Conservation (phyloP, 2,888 invertebrate genomes). For the Hirudinaria manillensis region DNA sequence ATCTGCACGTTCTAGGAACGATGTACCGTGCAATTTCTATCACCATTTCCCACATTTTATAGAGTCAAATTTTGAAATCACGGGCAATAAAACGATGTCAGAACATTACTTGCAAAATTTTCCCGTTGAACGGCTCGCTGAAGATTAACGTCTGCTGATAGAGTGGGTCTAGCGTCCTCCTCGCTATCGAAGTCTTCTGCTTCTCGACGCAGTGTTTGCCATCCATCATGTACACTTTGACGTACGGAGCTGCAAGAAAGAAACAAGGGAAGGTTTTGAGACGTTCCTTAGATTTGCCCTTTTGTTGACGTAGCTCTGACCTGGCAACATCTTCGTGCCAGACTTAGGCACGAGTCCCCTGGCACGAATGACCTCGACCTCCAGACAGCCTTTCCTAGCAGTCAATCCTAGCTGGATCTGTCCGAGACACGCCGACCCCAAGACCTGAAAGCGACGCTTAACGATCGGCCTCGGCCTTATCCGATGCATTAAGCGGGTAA, state of each 20-base stretch:
- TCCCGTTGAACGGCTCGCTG: conserved; percentile 79
- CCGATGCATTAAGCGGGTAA: conserved; percentile 79
- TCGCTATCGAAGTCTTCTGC: conserved; percentile 87
- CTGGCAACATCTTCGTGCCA: conserved; percentile 64
- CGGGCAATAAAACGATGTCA: conserved; percentile 8
- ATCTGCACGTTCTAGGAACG: not conserved
- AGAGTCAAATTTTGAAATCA: not conserved
- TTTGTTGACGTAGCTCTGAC: conserved; percentile 28
- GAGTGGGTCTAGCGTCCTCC: conserved; percentile 88
- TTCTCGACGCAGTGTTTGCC: conserved; percentile 96
- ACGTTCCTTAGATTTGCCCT: not conserved
- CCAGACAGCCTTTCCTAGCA: conserved; percentile 88
- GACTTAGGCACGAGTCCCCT: conserved; percentile 80
- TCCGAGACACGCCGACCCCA: conserved; percentile 90
- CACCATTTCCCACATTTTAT: not conserved
- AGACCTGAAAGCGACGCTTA: conserved; percentile 86
- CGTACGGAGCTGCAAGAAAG: conserved; percentile 74
- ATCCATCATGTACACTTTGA: conserved; percentile 94
- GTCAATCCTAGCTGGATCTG: conserved; percentile 92
- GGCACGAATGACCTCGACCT: conserved; percentile 96
- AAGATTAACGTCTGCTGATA: conserved; percentile 95
- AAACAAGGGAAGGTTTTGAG: not conserved
- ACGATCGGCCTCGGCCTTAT: conserved; percentile 94
- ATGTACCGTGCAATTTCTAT: not conserved
- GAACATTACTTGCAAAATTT: conserved; percentile 77